Base-by-base conservation (phyloP, 2,113 vertebrate genomes). In the Pholis gunnellus region DNA sequence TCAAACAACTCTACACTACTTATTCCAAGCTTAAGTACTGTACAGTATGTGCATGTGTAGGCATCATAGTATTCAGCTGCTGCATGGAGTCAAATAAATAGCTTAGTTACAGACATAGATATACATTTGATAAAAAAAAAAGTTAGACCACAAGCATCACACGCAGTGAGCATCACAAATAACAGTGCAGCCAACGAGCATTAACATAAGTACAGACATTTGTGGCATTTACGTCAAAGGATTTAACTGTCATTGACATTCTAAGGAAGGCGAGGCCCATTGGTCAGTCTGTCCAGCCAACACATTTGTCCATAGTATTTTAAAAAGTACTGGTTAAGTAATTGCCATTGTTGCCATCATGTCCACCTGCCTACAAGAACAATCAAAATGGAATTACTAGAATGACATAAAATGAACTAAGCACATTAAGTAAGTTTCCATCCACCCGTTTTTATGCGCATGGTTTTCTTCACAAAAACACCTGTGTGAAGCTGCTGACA, bases 111-210 rank as follows among this genome's bases (percentile, higher is more conserved):
- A 75, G 29, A 65, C 18, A 72, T 27, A 2, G 57, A 64, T 48
- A 64, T 54, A 75, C 31, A 71, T 81, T 14, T 66, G 2, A 57
- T 34, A 64, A 17, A 44, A 71, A 81, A n/a, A 44, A 78, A 56
- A 17, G 1, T 42, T 42, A 60, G n/a, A 81, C 27, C n/a, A 74
- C 52, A 60, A 40, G 56, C 34, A 57, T 56, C 46, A 72, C 52
- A 42, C 38, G 1, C 48, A 57, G 69, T 72, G 68, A 79, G 68
- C 34, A 72, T 79, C 44, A 81, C 34, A 68, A 61, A 25, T 31
- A 73, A 65, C 50, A 79, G n/a, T 75, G 50, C 66, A 72, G 72
- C 77, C 52, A 66, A 42, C 56, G 54, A 66, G n/a, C 44, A 48
- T 72, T 73, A 29, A n/a, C 46, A 48, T 15, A 44, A 67, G 54